phyloP scores from a whole-genome alignment of 2,113 vertebrate species.

The Hippocampus guttulatus region DNA sequence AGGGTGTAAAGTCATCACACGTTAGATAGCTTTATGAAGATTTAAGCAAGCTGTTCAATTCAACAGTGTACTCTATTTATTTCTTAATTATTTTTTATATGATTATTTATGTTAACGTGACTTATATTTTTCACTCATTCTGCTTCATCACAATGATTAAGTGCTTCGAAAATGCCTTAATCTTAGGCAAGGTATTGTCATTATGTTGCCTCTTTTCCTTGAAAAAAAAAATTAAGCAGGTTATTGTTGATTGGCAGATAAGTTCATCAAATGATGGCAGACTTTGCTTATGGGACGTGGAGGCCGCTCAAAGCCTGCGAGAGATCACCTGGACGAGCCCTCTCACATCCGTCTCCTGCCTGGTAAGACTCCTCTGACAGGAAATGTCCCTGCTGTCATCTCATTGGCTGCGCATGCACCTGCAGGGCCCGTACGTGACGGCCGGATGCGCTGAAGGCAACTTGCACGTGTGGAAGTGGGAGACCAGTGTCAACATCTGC shows the following conservation, averaged over 20 bases:
- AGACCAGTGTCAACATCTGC: constrained; percentile 70
- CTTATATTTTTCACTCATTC: background rate
- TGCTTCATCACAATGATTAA: background rate
- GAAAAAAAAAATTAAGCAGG: background rate
- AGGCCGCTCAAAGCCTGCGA: constrained; percentile 47
- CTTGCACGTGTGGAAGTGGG: constrained; percentile 79
- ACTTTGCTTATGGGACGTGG: constrained; percentile 75
- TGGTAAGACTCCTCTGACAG: constrained; percentile 63
- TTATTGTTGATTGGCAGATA: constrained; percentile 53
- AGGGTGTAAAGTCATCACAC: too few species aligned
- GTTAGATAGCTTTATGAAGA: too few species aligned
- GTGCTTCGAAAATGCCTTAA: background rate
- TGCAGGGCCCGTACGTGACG: constrained; percentile 72
- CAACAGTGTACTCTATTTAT: too few species aligned
- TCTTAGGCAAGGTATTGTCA: background rate
- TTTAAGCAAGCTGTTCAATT: too few species aligned
- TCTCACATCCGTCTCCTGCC: constrained; percentile 69
- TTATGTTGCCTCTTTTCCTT: background rate
- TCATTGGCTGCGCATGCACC: constrained; percentile 1
- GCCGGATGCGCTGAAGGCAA: constrained; percentile 73
- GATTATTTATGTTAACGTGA: too few species aligned
- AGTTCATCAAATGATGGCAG: constrained; percentile 79
- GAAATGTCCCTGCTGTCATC: background rate
- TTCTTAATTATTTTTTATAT: too few species aligned
- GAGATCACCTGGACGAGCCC: constrained; percentile 72